phyloP scores from a whole-genome alignment of 2,797 vertebrate species.

The Thaleichthys pacificus region DNA sequence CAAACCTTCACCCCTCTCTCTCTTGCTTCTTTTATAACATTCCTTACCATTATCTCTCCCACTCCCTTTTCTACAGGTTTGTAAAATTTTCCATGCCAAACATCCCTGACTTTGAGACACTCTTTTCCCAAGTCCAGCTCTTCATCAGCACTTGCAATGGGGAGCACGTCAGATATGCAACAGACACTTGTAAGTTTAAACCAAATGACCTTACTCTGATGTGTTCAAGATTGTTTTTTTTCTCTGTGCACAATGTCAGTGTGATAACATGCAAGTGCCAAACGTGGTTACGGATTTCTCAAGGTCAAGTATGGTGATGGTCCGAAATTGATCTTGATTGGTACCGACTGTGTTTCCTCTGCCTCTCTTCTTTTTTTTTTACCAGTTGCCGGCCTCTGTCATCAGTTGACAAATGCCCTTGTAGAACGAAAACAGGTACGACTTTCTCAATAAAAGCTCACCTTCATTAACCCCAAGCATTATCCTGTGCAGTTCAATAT shows the following conservation, averaged over 20 bases:
- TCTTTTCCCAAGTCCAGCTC: constrained; percentile 98
- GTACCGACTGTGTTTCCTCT: background rate
- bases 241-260: too few species aligned
- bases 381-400: constrained; percentile 97
- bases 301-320: background rate
- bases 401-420: constrained; percentile 98
- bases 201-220: background rate
- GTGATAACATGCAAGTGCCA: background rate
- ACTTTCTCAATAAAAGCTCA: background rate
- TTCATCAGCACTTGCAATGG: constrained; percentile 99
- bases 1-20: background rate
- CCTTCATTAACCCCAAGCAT: background rate
- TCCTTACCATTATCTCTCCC: background rate
- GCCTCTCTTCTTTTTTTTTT: constrained; percentile 23
- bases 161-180: constrained; percentile 98
- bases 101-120: constrained; percentile 98
- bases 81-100: constrained; percentile 99
- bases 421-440: constrained; percentile 99
- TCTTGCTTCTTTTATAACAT: background rate
- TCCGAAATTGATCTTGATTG: background rate
- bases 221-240: too few species aligned
- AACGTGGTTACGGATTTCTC: background rate
- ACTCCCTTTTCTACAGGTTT: constrained; percentile 77
- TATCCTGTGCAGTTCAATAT: background rate
- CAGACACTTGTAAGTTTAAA: constrained; percentile 93